Conservation (phyloP, 2,113 vertebrate species). For the Zosterops borbonicus region DNA sequence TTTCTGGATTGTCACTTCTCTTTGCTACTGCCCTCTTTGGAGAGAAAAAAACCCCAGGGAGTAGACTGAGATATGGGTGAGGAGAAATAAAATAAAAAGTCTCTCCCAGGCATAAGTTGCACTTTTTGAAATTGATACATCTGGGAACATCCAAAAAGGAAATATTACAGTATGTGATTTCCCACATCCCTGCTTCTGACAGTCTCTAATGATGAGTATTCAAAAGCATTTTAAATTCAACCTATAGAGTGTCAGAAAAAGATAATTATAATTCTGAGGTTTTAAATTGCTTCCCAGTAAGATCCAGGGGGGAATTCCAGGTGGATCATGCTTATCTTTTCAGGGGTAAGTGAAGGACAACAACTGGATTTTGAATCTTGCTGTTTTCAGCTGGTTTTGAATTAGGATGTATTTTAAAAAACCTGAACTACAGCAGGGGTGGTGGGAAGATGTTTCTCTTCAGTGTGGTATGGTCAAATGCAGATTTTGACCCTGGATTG, state of each 20-base stretch:
- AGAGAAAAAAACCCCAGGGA: not conserved
- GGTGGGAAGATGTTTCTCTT: not conserved
- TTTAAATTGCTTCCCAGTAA: slow-evolving; percentile 43
- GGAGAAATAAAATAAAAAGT: not conserved
- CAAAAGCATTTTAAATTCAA: slow-evolving; percentile 24
- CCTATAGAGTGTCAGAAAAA: not conserved
- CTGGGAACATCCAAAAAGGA: slow-evolving; percentile 6
- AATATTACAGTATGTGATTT: slow-evolving; percentile 18
- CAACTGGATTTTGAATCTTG: not conserved
- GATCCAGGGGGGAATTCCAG: not conserved
- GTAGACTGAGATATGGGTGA: not conserved
- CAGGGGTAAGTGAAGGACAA: not conserved
- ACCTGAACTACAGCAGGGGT: not conserved
- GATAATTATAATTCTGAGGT: slow-evolving; percentile 28
- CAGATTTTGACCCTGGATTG: not conserved
- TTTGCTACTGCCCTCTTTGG: not conserved
- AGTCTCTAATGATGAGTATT: slow-evolving; percentile 17
- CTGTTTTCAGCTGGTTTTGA: not conserved
- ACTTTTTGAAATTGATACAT: not conserved
- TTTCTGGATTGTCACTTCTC: not conserved
- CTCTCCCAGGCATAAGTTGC: not conserved
- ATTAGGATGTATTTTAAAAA: not conserved
- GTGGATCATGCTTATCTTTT: not conserved
- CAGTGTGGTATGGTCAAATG: not conserved
- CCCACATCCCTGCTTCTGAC: slow-evolving; percentile 1